A percentile compares a stretch with the other conserved stretches of the same genome.
These are phyloP conservation scores for Brachirus orientalis DNA, from an alignment of 2,113 vertebrate species.

Conservation along the genomic window DNA sequence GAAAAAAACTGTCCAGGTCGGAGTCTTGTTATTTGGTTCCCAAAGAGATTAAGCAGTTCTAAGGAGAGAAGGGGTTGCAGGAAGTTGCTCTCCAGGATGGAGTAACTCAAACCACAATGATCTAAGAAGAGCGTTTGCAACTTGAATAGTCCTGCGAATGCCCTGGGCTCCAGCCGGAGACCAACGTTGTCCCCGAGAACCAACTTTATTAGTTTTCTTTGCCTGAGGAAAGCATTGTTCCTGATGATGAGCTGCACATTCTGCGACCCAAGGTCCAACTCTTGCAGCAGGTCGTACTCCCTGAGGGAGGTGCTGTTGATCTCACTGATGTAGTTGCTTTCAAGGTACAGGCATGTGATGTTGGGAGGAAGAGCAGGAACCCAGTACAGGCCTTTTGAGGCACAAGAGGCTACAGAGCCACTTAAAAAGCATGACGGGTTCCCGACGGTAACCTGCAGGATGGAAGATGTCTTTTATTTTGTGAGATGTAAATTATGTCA, in stretches of 20 bases:
- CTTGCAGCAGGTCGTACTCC: conserved; percentile 66
- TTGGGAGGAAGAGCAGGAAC: conserved; percentile 81
- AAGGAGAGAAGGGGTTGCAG: conserved; percentile 84
- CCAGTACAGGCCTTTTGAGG: conserved; percentile 44
- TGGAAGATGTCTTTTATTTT: not conserved
- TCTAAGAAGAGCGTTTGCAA: conserved; percentile 79
- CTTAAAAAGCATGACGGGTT: conserved; percentile 65
- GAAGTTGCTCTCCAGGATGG: conserved; percentile 80
- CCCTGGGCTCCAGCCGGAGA: conserved; percentile 78
- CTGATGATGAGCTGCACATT: conserved; percentile 67
- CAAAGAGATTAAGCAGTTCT: conserved; percentile 78
- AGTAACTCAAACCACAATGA: conserved; percentile 72
- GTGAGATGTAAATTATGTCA: not conserved
- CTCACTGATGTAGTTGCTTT: conserved; percentile 78
- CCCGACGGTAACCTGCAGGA: conserved; percentile 47
- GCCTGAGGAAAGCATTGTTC: conserved; percentile 83
- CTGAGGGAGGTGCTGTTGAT: conserved; percentile 81
- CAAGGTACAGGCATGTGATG: conserved; percentile 77
- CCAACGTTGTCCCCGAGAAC: conserved; percentile 74
- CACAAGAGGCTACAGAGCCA: conserved; percentile 54
- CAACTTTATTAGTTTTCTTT: conserved; percentile 79
- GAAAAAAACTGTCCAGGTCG: conserved; percentile 84
- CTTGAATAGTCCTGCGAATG: conserved; percentile 83
- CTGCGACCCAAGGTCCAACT: conserved; percentile 80
- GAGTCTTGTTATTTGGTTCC: conserved; percentile 80